phyloP scores from a whole-genome alignment of 2,113 vertebrate species.

The Rostratula benghalensis region DNA sequence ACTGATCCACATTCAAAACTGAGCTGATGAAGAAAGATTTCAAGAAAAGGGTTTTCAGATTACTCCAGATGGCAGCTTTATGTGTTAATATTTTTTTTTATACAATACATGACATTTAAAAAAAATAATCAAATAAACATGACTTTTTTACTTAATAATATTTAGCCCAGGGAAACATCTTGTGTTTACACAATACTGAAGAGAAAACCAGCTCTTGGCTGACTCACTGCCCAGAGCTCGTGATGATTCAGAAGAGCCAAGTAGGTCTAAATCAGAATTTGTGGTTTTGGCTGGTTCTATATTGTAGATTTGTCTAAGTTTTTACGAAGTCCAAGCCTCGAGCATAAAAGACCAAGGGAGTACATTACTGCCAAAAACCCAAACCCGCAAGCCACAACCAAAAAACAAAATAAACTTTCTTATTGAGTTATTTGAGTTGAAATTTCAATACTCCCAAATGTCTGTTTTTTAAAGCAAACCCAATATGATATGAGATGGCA shows the following conservation, averaged over 20 bases:
- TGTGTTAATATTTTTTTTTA: background rate
- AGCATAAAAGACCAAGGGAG: background rate
- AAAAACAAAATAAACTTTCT: background rate
- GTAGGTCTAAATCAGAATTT: slow-evolving; percentile 53
- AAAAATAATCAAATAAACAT: slow-evolving; percentile 22
- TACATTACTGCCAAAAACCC: background rate
- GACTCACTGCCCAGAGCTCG: slow-evolving; percentile 41
- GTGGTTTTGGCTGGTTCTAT: slow-evolving; percentile 32
- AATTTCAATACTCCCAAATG: background rate
- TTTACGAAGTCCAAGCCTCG: background rate
- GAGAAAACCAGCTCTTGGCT: slow-evolving; percentile 45
- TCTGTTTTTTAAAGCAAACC: background rate
- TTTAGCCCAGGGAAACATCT: slow-evolving; percentile 57
- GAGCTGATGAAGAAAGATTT: background rate
- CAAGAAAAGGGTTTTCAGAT: background rate
- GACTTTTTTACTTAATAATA: slow-evolving; percentile 47
- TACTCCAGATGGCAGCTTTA: background rate
- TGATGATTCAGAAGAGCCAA: slow-evolving; percentile 58
- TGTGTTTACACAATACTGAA: slow-evolving; percentile 57
- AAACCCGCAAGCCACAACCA: background rate
- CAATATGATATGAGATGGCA: background rate
- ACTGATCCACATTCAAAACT: background rate
- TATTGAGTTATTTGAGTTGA: background rate
- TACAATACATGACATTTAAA: background rate
- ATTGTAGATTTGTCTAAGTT: background rate